Conservation (phyloP, 2,113 vertebrate species). For the Uria lomvia region DNA sequence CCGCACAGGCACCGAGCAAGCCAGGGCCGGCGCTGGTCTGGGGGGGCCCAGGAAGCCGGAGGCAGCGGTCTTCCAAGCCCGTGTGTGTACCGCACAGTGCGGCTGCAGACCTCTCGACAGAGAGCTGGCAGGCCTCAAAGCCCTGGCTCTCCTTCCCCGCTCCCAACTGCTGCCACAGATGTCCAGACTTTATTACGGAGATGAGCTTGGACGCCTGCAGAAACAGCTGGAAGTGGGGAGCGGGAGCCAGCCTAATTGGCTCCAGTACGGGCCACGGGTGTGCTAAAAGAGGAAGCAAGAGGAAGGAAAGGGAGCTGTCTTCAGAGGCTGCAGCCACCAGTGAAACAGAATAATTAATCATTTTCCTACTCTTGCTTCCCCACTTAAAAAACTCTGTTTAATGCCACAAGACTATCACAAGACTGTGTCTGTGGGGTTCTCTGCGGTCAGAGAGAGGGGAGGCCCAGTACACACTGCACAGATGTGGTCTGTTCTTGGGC, state of each 20-base stretch:
- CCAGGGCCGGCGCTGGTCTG: accelerated
- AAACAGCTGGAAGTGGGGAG: conserved; percentile 14
- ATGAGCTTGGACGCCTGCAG: neutral
- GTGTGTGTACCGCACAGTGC: accelerated
- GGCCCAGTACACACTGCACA: neutral
- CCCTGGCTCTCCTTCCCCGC: neutral
- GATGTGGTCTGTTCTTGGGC: neutral
- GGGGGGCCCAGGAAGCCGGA: neutral
- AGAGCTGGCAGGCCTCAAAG: neutral
- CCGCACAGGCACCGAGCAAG: accelerated
- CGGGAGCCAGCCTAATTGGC: neutral
- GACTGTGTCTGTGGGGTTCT: neutral
- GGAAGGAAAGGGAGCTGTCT: neutral
- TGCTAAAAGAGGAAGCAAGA: neutral
- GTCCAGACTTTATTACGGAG: neutral
- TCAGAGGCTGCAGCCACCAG: neutral
- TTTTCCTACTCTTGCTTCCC: neutral
- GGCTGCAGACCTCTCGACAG: neutral
- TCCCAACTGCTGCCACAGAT: neutral
- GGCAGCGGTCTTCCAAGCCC: accelerated
- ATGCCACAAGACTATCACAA: neutral
- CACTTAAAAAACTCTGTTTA: neutral
- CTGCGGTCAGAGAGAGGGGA: neutral
- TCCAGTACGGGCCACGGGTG: neutral
- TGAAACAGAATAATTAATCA: neutral